Conservation (phyloP, 2,888 invertebrate genomes). For the Leucophenga montana region DNA sequence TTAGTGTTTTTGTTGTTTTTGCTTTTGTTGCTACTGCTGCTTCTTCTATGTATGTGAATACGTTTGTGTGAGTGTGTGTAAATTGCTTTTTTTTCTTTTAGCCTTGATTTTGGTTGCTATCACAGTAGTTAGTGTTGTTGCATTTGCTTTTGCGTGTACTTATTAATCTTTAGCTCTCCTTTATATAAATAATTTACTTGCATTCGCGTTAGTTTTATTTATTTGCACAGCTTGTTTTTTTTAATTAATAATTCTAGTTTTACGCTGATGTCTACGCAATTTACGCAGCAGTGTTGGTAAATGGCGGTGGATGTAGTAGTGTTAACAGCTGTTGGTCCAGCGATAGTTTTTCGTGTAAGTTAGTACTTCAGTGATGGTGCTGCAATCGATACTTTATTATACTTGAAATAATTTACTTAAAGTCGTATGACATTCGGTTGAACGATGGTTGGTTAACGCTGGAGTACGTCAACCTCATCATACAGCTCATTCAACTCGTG, state of each 20-base stretch:
- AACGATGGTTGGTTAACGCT: no score
- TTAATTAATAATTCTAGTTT: not conserved
- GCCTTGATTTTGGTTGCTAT: conserved; percentile 54
- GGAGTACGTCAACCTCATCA: no score
- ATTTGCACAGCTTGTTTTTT: not conserved
- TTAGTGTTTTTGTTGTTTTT: conserved; percentile 12
- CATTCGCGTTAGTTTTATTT: not conserved
- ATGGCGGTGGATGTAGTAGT: no score
- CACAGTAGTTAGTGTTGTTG: conserved; percentile 45
- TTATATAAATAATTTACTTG: not conserved
- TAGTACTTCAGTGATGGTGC: no score
- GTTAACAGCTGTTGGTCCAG: no score
- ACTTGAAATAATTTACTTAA: no score
- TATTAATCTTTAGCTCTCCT: not conserved
- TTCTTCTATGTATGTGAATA: conserved; percentile 26
- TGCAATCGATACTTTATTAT: no score
- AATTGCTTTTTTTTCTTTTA: conserved; percentile 34
- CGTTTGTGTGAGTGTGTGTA: conserved; percentile 32
- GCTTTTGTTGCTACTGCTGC: conserved; percentile 46
- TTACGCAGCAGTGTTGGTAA: no score
- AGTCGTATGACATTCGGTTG: no score
- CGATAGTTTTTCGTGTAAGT: no score
- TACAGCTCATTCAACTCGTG: no score
- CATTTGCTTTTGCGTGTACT: not conserved
- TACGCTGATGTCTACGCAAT: conserved; percentile 6